Base-by-base conservation (phyloP, 2,113 vertebrate genomes). In the Callorhinus ursinus region DNA sequence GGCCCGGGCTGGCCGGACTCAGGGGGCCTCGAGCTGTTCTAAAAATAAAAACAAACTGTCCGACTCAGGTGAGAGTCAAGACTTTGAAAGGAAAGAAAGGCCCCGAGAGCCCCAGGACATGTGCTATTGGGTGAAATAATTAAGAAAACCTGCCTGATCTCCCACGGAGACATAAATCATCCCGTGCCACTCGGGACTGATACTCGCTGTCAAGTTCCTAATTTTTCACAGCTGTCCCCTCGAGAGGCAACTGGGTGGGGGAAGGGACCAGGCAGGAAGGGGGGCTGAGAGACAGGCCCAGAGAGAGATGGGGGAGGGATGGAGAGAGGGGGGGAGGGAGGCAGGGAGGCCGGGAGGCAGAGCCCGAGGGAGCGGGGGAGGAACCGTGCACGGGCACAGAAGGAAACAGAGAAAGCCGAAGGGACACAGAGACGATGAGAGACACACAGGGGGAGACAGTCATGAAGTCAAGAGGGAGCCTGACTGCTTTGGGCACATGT, bases 181-280 rank as follows among this genome's bases (percentile, higher is more conserved):
- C 90, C 97, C 36, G 61, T 67, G 88, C 85, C 82, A 19, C 87
- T 93, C 39, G 95, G 90, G 93, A 96, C 88, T 65, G 77, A 94
- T 93, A 14, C 97, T 97, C 97, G 81, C 77, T 79, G 91, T 92
- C 85, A 51, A 93, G 93, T 76, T 91, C 97, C 97, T 98, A 98
- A 98, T 98, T 98, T 98, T 97, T 98, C 98, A 96, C 98, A 98
- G 98, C 98, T 98, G 98, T 97, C 98, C 98, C 97, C 13, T 67
- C 49, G 96, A 98, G 98, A 98, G 95, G 98, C 9, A 31, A 95
- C 96, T 53, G 55, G 87, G 79, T 79, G 72, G 97, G 67, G 95
- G 51, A 88, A 92, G 91, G 93, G 91, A 97, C 4, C 2, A 21
- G 55, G 55, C n/a, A 6, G 49, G 61, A 93, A 63, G 55, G 33